Percentiles rank a stretch among this genome's conserved stretches.
Conservation (phyloP, 2,888 invertebrate genomes). For the Caenorhabditis imperialis region DNA sequence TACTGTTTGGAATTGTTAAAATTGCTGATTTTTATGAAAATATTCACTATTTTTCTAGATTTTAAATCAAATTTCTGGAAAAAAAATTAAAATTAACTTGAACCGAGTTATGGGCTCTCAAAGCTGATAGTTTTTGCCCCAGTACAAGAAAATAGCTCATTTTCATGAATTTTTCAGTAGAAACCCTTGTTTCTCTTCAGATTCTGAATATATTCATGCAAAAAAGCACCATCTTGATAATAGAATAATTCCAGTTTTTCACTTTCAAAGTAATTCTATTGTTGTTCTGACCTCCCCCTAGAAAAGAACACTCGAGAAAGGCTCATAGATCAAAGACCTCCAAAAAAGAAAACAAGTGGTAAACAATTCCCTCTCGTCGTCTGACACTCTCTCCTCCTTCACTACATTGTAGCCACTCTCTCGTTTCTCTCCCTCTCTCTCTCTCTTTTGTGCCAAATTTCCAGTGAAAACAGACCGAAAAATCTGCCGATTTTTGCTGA, state of each 20-base stretch:
- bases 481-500: slow-evolving; percentile 27
- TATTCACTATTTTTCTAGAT: neutral
- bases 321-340: slow-evolving; percentile 18
- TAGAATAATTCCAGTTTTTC: neutral
- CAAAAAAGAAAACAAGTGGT: slow-evolving; percentile 8
- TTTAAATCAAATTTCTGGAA: neutral
- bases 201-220: neutral
- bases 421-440: too few relatives aligned
- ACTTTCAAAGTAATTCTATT: neutral
- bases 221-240: neutral
- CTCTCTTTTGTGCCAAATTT: too few relatives aligned
- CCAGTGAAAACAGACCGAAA: neutral
- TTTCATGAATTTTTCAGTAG: neutral
- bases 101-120: neutral
- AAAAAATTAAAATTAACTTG: neutral
- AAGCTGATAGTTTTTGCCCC: neutral
- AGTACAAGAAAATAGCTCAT: neutral
- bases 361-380: slow-evolving; percentile 17
- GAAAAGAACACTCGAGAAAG: too few relatives aligned
- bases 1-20: too few relatives aligned
- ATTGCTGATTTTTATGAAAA: too few relatives aligned
- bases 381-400: slow-evolving; percentile 9
- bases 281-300: neutral
- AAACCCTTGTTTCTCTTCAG: too few relatives aligned
- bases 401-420: slow-evolving; percentile 23